Evolutionary conservation across 2,797 vertebrate species (phyloP).

Genomic region (Cynodonichthys magdalenae): DNA sequence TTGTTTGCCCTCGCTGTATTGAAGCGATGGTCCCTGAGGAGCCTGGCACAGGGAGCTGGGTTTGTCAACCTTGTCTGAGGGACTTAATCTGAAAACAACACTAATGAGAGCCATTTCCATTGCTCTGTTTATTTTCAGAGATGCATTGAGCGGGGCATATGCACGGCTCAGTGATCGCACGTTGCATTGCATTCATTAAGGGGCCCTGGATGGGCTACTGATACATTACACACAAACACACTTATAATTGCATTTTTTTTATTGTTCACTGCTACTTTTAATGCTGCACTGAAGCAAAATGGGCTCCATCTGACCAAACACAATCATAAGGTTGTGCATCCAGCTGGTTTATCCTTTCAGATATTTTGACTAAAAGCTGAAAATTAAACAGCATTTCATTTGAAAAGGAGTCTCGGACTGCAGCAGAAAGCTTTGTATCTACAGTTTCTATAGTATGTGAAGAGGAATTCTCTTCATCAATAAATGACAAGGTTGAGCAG

Average conservation of each 20-base stretch:
- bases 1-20: conserved; percentile 79
- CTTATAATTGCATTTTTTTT: conserved; percentile 79
- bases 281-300: conserved; percentile 68
- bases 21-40: conserved; percentile 76
- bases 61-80: conserved; percentile 81
- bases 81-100: conserved; percentile 83
- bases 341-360: conserved; percentile 44
- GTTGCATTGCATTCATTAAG: conserved; percentile 82
- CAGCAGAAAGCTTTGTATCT: conserved; percentile 24
- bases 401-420: conserved; percentile 19
- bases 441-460: conserved; percentile 53
- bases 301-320: conserved; percentile 68
- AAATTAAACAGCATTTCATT: conserved; percentile 29
- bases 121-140: conserved; percentile 81
- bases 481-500: conserved; percentile 77
- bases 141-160: conserved; percentile 72
- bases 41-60: conserved; percentile 73
- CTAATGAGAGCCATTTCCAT: conserved; percentile 83
- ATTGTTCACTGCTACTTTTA: conserved; percentile 76
- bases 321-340: conserved; percentile 58
- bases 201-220: conserved; percentile 79
- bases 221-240: conserved; percentile 80
- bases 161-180: conserved; percentile 80
- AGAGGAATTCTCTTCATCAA: conserved; percentile 70
- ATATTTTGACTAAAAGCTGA: conserved; percentile 42